Evolutionary conservation across 2,113 vertebrate species (phyloP), one percentile per base, ranked within the genome.

Genomic region (Hucho hucho): DNA sequence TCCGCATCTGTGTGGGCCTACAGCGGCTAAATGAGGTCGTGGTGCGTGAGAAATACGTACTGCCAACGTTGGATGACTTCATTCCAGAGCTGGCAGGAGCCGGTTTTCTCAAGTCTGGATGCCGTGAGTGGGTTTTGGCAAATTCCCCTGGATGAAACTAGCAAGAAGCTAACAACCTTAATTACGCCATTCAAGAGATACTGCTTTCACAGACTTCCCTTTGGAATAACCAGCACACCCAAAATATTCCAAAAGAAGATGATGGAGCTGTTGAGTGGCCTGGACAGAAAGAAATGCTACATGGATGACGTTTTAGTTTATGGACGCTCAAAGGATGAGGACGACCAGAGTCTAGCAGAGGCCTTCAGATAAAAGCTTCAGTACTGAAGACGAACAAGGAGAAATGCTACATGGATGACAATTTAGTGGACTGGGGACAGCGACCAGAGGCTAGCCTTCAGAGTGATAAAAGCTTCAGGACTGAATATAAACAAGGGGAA

Each of bases 241-340:
- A 63, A 80, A 47, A 80, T 69, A 14, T 72, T 75, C 7, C 74
- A 75, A 43, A 61, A 20, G 29, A 32, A 75, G 14, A 75, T 68
- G 64, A 61, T 3, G 3, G 26, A 14, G 9, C 64, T 80, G 6
- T 56, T 76, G 9, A 22, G 32, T 16, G 26, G 25, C 4, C 56
- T 69, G 13, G 61, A 64, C 6, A 64, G 72, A 7, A 69, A 56
- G 5, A 53, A 9, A 3, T 32, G 72, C 6, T 71, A 43, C 53
- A 83, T 80, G 72, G 81, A 77, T 16, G 71, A 83, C 25, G 28
- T 80, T 6, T 26, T 77, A 3, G 64, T 75, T 3, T 70, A 25
- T 64, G n/a, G 43, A 46, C 58, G 14, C 46, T 56, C 26, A 4
- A 29, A 47, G 5, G 70, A 28, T 7, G 3, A 64, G n/a, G 24